phyloP scores from a whole-genome alignment of 1,140 invertebrate species.

The Diprion similis region DNA sequence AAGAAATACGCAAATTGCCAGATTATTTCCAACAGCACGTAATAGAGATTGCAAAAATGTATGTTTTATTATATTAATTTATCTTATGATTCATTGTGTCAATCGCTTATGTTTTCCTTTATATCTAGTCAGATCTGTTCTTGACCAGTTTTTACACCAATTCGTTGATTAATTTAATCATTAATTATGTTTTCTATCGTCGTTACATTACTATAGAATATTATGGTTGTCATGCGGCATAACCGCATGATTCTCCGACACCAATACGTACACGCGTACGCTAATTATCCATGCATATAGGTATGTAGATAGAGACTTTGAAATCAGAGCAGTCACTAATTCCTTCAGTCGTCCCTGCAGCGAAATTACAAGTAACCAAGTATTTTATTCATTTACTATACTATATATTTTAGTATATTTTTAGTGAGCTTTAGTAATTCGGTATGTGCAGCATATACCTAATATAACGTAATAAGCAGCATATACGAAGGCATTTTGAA shows the following conservation, averaged over 20 bases:
- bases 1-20: too few relatives aligned
- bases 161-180: not conserved
- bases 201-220: not conserved
- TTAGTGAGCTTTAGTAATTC: not conserved
- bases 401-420: too few relatives aligned
- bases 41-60: too few relatives aligned
- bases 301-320: not conserved
- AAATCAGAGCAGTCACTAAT: not conserved
- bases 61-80: not conserved
- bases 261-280: not conserved
- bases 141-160: not conserved
- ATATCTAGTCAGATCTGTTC: not conserved
- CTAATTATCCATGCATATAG: not conserved
- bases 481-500: too few relatives aligned
- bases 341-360: constrained; percentile 2
- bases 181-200: not conserved
- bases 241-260: not conserved
- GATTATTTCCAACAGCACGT: too few relatives aligned
- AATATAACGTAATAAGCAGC: too few relatives aligned
- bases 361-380: not conserved
- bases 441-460: not conserved
- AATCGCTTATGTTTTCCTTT: not conserved
- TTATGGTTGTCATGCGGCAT: not conserved
- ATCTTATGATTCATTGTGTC: not conserved
- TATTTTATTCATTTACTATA: not conserved